Conservation (phyloP, 1,140 invertebrate genomes). For the Bradynema listronoti region DNA sequence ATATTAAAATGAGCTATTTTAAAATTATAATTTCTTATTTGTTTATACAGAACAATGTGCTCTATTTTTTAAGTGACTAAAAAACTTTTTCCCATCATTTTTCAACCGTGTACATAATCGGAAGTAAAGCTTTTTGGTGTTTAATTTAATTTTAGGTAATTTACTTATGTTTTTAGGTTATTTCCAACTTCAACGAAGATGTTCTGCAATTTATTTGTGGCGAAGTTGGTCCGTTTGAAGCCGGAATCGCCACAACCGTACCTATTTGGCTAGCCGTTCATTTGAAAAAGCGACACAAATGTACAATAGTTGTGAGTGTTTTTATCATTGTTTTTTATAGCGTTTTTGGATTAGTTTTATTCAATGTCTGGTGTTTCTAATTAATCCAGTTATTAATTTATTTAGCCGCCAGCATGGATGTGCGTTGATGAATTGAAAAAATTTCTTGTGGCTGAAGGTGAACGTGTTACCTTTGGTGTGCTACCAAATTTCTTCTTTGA, state of each 20-base stretch:
- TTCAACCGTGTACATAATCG: too few relatives aligned
- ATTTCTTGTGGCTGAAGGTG: constrained; percentile 74
- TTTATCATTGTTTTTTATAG: too few relatives aligned
- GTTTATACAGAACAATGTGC: neutral
- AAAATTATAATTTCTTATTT: constrained; percentile 14
- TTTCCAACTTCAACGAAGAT: constrained; percentile 79
- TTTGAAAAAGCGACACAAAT: constrained; percentile 83
- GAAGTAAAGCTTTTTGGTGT: too few relatives aligned
- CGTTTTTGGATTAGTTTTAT: constrained; percentile 21
- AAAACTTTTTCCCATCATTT: too few relatives aligned
- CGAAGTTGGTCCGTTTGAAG: constrained; percentile 72
- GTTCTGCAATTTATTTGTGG: constrained; percentile 64
- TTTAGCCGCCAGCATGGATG: constrained; percentile 81
- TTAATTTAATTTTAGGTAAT: too few relatives aligned
- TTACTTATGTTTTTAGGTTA: constrained; percentile 62
- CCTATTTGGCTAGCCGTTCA: constrained; percentile 91
- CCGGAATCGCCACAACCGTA: constrained; percentile 70
- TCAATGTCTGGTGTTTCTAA: constrained; percentile 1
- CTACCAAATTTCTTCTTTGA: constrained; percentile 78
- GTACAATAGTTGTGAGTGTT: constrained; percentile 69
- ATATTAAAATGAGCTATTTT: too few relatives aligned
- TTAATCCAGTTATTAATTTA: neutral
- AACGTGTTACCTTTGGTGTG: constrained; percentile 75
- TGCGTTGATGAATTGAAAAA: constrained; percentile 71
- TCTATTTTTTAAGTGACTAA: neutral